These are phyloP conservation scores for Parotocinclus haroldoi DNA, from an alignment of 2,797 vertebrate genomes.

Conservation along the genomic window DNA sequence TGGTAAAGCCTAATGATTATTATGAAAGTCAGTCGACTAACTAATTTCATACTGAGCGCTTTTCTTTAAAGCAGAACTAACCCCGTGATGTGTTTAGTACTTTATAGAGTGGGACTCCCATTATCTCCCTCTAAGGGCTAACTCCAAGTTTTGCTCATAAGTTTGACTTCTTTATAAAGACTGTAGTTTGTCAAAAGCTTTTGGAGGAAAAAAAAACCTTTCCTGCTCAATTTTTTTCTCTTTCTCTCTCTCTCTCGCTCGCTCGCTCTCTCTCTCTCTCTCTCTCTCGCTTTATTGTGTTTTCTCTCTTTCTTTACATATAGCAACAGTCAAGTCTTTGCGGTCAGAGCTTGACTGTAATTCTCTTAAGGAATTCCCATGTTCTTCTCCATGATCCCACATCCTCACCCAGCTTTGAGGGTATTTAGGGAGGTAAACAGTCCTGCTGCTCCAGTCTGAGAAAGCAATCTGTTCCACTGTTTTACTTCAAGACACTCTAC, in stretches of 20 bases:
- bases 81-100: too few relatives aligned
- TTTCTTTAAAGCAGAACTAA: too few relatives aligned
- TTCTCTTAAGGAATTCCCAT: slow-evolving; percentile 16
- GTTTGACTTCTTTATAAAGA: slow-evolving; percentile 4
- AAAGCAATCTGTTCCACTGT: slow-evolving; percentile 15
- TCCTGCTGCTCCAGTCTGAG: slow-evolving; percentile 11
- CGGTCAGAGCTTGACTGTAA: slow-evolving; percentile 27
- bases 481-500: slow-evolving; percentile 13
- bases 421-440: slow-evolving; percentile 55
- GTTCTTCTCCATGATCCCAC: slow-evolving; percentile 14
- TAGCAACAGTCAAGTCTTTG: slow-evolving; percentile 24
- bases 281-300: not conserved
- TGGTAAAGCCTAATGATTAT: not conserved
- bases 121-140: not conserved
- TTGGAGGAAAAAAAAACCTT: slow-evolving; percentile 1
- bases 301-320: not conserved
- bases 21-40: not conserved
- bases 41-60: too few relatives aligned
- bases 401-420: slow-evolving; percentile 30
- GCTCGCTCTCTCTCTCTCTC: not conserved
- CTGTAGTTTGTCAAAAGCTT: slow-evolving; percentile 12
- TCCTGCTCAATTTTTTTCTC: not conserved
- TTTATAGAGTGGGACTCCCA: too few relatives aligned
- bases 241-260: not conserved
- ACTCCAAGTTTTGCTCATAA: not conserved